Evolutionary conservation across 92 coral and sea anemone genomes (phyloP).

Genomic region (Zoanthus gigantus): DNA sequence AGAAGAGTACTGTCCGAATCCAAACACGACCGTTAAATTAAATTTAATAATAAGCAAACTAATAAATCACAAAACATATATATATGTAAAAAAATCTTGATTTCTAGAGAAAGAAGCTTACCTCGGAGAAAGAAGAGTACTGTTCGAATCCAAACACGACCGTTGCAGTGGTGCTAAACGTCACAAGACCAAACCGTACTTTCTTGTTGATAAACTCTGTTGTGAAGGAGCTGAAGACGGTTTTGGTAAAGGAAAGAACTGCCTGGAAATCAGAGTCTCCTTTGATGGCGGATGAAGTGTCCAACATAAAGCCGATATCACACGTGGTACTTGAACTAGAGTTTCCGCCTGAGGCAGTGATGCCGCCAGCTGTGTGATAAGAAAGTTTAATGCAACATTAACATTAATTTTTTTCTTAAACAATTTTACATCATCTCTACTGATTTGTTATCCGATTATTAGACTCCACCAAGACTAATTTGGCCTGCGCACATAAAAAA

Average conservation of each 20-base stretch:
- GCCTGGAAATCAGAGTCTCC: conserved; percentile 67
- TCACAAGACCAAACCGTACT: conserved; percentile 55
- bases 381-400: no score
- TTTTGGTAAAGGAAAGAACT: conserved; percentile 48
- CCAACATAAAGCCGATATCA: conserved; percentile 72
- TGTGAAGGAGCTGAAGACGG: conserved; percentile 51
- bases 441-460: no score
- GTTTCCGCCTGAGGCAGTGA: not conserved
- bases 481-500: no score
- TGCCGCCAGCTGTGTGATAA: no score
- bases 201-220: conserved; percentile 48
- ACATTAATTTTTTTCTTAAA: no score
- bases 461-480: no score
- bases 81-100: no score
- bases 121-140: conserved; percentile 21
- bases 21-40: conserved; percentile 4
- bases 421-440: no score
- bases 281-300: conserved; percentile 58
- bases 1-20: conserved; percentile 1
- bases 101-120: not conserved
- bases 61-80: no score
- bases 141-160: conserved; percentile 28
- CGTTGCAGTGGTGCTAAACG: conserved; percentile 27
- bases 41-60: no score
- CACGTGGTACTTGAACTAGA: conserved; percentile 23